Conservation (phyloP, 1,140 invertebrate genomes). For the Hypothenemus hampei region DNA sequence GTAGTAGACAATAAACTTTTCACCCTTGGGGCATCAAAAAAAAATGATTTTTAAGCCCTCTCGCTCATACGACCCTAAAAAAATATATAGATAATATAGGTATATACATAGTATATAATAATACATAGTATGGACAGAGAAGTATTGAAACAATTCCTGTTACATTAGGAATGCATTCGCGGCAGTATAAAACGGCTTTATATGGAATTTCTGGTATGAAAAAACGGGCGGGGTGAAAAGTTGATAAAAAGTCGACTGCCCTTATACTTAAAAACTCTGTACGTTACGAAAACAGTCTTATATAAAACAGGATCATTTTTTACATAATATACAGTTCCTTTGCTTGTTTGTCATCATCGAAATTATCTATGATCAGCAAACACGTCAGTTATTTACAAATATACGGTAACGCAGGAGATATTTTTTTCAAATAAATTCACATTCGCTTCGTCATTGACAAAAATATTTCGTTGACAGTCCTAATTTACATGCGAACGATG, state of each 20-base stretch:
- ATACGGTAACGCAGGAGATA: conserved; percentile 10
- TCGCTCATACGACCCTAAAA: conserved; percentile 12
- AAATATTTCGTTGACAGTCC: conserved; percentile 38
- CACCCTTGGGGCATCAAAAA: conserved; percentile 10
- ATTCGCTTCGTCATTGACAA: conserved; percentile 20
- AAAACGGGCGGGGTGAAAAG: conserved; percentile 19
- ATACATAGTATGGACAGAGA: conserved; percentile 14
- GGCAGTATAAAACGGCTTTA: conserved; percentile 1
- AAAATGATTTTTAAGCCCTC: conserved; percentile 7
- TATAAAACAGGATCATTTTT: conserved; percentile 37
- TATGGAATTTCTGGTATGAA: neutral
- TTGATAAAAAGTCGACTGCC: conserved; percentile 12
- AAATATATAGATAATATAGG: conserved; percentile 23
- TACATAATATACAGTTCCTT: conserved; percentile 37
- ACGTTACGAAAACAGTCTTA: conserved; percentile 42
- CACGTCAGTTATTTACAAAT: too few relatives aligned
- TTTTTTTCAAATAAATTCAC: conserved; percentile 24
- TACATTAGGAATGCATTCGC: conserved; percentile 13
- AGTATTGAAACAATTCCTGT: conserved; percentile 7
- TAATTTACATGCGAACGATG: conserved; percentile 36
- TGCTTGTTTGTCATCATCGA: neutral
- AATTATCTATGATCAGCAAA: too few relatives aligned
- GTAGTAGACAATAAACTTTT: too few relatives aligned
- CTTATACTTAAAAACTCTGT: conserved; percentile 23
- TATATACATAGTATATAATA: conserved; percentile 32